Evolutionary conservation across 2,797 vertebrate genomes (phyloP).

Genomic region (Hydrocynus forskahlii): DNA sequence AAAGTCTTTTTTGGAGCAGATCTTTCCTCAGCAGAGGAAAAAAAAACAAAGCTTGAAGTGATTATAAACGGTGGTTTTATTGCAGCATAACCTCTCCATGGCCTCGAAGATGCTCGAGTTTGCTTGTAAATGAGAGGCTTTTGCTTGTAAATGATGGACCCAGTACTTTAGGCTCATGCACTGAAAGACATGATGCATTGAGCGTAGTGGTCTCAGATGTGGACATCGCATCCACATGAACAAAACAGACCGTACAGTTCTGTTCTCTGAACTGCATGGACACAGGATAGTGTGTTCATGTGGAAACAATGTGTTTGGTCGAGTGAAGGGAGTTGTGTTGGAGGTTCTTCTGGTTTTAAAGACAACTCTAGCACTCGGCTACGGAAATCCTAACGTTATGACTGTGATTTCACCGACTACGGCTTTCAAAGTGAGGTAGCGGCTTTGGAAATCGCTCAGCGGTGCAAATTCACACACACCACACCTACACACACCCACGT

Average conservation of each 20-base stretch:
- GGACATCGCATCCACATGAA: not conserved
- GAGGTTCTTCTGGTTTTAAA: not conserved
- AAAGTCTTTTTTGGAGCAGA: not conserved
- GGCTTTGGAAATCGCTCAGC: conserved; percentile 5
- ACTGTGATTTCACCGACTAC: not conserved
- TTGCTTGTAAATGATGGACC: not conserved
- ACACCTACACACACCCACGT: conserved; percentile 16
- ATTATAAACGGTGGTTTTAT: not conserved
- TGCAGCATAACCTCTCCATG: not conserved
- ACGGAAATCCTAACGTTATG: not conserved
- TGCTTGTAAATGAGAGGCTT: not conserved
- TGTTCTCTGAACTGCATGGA: too few species aligned
- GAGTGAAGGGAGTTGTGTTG: too few species aligned
- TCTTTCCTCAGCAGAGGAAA: not conserved
- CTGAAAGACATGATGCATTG: not conserved
- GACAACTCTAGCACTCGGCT: not conserved
- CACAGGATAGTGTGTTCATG: not conserved
- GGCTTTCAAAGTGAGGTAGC: not conserved
- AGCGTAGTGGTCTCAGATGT: not conserved
- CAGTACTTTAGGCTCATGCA: not conserved
- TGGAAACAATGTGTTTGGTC: not conserved
- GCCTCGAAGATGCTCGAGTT: not conserved
- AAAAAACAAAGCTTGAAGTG: not conserved
- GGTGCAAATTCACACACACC: conserved; percentile 3
- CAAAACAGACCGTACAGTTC: too few species aligned